Conservation (phyloP, 2,113 vertebrate species). For the Pristiophorus japonicus region DNA sequence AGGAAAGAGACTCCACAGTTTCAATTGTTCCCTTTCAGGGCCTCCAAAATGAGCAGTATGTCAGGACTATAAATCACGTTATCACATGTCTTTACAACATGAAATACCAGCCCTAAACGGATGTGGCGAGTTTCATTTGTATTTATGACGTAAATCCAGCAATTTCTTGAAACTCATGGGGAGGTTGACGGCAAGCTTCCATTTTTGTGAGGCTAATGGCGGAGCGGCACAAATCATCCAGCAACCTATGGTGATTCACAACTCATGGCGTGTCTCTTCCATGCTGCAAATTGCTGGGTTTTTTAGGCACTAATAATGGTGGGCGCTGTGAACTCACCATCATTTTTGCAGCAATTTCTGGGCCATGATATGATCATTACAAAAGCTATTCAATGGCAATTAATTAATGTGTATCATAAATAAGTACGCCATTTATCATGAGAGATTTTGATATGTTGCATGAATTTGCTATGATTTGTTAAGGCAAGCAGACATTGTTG, state of each 20-base stretch:
- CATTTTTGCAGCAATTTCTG: neutral
- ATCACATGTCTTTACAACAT: neutral
- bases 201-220: neutral
- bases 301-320: neutral
- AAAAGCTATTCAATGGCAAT: neutral
- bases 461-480: neutral
- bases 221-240: neutral
- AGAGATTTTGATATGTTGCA: neutral
- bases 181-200: neutral
- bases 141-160: neutral
- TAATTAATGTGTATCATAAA: neutral
- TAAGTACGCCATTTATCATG: neutral
- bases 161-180: neutral
- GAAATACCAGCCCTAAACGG: neutral
- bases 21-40: neutral
- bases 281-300: neutral
- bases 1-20: neutral
- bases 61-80: neutral
- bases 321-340: neutral
- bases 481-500: neutral
- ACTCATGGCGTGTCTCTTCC: neutral
- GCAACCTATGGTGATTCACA: neutral
- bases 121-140: neutral
- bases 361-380: neutral
- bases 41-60: neutral